A percentile compares a stretch with the other conserved stretches of the same genome.
Evolutionary conservation across 2,888 invertebrate species (phyloP).

Genomic region (Orchestes rusci): DNA sequence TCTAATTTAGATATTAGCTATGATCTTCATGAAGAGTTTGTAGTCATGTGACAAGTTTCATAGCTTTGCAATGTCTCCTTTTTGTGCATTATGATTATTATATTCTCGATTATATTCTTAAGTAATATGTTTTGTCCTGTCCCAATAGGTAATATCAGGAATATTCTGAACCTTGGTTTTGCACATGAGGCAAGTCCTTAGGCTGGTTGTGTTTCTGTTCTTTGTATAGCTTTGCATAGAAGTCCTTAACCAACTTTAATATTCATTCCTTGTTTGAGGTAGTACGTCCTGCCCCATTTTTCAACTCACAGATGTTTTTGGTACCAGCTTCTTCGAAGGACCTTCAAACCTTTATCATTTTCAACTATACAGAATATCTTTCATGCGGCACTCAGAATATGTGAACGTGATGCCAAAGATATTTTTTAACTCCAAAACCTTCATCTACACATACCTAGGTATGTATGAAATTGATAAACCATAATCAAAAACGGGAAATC

Average conservation of each 20-base stretch:
- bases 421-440: no score
- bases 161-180: constrained; percentile 1
- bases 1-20: constrained; percentile 1
- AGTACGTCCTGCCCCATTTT: neutral
- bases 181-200: neutral
- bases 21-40: neutral
- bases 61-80: neutral
- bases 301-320: neutral
- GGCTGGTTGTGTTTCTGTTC: neutral
- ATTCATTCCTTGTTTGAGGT: neutral
- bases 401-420: no score
- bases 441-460: no score
- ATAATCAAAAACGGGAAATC: no score
- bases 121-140: neutral
- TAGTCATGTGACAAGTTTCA: neutral
- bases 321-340: neutral
- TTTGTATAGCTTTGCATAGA: neutral
- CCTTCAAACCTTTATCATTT: neutral
- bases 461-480: no score
- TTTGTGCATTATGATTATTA: neutral
- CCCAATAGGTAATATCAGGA: neutral
- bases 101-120: neutral
- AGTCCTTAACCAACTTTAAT: neutral
- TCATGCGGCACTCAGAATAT: no score
- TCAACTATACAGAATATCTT: no score